Percentiles rank a stretch among this genome's conserved stretches.
phyloP scores from a whole-genome alignment of 2,888 invertebrate species.

The Lottia scabra region DNA sequence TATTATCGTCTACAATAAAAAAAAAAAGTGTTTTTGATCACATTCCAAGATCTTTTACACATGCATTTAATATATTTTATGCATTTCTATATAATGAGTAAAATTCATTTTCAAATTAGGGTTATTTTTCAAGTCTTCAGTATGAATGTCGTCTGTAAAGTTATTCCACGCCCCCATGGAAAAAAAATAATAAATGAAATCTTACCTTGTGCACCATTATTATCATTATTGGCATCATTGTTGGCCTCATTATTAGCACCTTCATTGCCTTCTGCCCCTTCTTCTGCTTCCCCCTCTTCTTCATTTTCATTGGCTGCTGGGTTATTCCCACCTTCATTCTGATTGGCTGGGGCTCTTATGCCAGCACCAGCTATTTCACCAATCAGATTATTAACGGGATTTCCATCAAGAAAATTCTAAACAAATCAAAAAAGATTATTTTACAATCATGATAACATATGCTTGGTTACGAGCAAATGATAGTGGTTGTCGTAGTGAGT shows the following conservation, averaged over 20 bases:
- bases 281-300: conserved; percentile 43
- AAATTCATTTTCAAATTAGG: no score
- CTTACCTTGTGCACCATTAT: conserved; percentile 66
- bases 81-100: no score
- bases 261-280: conserved; percentile 55
- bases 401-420: conserved; percentile 54
- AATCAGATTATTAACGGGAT: conserved; percentile 54
- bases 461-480: no score
- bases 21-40: no score
- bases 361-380: conserved; percentile 50
- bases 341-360: conserved; percentile 46
- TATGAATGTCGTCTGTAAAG: no score
- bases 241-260: conserved; percentile 32
- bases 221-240: conserved; percentile 44
- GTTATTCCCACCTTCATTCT: conserved; percentile 43
- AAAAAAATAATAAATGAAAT: no score
- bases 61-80: no score
- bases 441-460: no score
- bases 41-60: no score
- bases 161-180: no score
- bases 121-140: no score
- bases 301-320: conserved; percentile 29
- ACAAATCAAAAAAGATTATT: conserved; percentile 5
- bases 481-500: no score
- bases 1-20: conserved; percentile 76